phyloP scores from a whole-genome alignment of 2,797 vertebrate species.

The Paguma larvata region DNA sequence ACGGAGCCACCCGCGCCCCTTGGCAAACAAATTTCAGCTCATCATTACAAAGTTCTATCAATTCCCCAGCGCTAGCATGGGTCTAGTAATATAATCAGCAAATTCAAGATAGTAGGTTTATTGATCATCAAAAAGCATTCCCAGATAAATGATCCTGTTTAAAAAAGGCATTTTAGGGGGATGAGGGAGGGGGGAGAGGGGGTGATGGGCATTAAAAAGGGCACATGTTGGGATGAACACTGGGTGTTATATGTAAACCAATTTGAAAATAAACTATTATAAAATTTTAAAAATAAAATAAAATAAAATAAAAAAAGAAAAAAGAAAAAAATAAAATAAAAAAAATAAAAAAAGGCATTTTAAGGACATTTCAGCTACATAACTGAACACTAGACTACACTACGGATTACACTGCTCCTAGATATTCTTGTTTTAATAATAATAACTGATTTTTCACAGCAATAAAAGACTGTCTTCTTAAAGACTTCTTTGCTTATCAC shows the following conservation, averaged over 20 bases:
- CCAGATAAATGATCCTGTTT: neutral
- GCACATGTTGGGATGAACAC: too few relatives aligned
- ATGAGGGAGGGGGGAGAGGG: too few relatives aligned
- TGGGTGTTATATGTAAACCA: too few relatives aligned
- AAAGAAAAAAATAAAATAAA: too few relatives aligned
- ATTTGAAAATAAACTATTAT: too few relatives aligned
- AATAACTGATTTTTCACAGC: neutral
- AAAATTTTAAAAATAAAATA: too few relatives aligned
- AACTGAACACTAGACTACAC: neutral
- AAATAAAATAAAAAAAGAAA: too few relatives aligned
- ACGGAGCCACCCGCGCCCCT: too few relatives aligned
- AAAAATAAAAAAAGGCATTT: neutral
- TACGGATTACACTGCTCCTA: neutral
- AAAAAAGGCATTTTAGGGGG: neutral
- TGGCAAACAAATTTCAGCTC: neutral
- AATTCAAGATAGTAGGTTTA: constrained; percentile 7
- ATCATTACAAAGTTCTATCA: neutral
- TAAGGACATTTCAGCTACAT: neutral
- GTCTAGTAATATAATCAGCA: neutral
- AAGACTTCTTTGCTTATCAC: neutral
- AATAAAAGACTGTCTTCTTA: neutral
- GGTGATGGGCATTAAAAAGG: too few relatives aligned
- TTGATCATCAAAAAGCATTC: neutral
- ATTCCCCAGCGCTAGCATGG: neutral
- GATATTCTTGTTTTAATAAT: neutral